A percentile compares a stretch with the other conserved stretches of the same genome.
These are phyloP conservation scores for Cephalotes varians DNA, from an alignment of 2,888 invertebrate species.

Conservation along the genomic window DNA sequence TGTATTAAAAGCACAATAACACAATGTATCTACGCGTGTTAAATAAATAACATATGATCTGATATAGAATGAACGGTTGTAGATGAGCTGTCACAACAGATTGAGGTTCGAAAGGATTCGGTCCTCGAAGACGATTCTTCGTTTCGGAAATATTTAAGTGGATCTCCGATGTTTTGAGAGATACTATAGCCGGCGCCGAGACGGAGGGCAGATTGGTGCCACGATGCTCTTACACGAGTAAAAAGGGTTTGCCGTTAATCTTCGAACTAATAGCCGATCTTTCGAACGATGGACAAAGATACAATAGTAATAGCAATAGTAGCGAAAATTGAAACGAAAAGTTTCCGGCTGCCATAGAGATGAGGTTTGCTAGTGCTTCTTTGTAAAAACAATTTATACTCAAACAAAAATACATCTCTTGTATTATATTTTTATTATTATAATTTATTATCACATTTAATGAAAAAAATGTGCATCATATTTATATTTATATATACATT, in stretches of 20 bases:
- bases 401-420: not conserved
- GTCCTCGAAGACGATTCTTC: constrained; percentile 61
- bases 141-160: constrained; percentile 83
- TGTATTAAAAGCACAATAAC: constrained; percentile 68
- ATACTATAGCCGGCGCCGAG: constrained; percentile 70
- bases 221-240: constrained; percentile 60
- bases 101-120: constrained; percentile 67
- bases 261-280: constrained; percentile 19
- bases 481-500: too few species aligned
- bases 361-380: not conserved
- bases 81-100: constrained; percentile 77
- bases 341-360: not conserved
- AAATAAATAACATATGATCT: constrained; percentile 77
- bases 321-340: constrained; percentile 34
- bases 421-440: not conserved
- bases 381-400: not conserved
- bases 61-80: constrained; percentile 68
- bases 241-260: constrained; percentile 77
- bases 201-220: constrained; percentile 58
- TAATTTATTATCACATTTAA: not conserved
- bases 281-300: not conserved
- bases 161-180: constrained; percentile 81
- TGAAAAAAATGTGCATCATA: too few species aligned
- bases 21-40: constrained; percentile 67
- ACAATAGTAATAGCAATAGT: not conserved